These are phyloP conservation scores for Cyrtorhinus lividipennis DNA, from an alignment of 1,140 invertebrate species.

Conservation along the genomic window DNA sequence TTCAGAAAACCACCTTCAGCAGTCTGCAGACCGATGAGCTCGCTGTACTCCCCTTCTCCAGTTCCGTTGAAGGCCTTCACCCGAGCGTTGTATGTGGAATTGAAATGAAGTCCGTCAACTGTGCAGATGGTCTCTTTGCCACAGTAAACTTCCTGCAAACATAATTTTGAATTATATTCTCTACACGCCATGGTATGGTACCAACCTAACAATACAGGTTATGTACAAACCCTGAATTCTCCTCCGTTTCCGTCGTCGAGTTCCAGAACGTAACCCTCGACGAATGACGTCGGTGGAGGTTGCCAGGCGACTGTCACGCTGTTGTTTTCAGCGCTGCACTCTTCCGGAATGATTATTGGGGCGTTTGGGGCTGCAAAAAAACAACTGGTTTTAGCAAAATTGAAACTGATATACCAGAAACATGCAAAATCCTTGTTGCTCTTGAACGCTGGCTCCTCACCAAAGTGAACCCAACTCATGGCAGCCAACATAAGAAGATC, in stretches of 20 bases:
- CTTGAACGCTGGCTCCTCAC: no score
- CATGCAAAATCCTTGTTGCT: no score
- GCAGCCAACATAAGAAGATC: no score
- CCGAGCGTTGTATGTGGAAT: conserved; percentile 91
- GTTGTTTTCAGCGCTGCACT: conserved; percentile 95
- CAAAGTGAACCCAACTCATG: no score
- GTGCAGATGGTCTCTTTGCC: conserved; percentile 96
- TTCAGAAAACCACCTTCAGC: conserved; percentile 94
- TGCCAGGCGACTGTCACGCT: conserved; percentile 94
- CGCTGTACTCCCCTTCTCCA: conserved; percentile 89
- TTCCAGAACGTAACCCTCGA: conserved; percentile 89
- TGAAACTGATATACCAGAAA: no score
- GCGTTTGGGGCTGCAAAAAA: conserved; percentile 64
- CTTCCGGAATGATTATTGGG: conserved; percentile 81
- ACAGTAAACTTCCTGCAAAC: conserved; percentile 89
- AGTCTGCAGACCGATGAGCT: conserved; percentile 88
- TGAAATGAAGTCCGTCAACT: conserved; percentile 94
- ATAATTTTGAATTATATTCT: no score
- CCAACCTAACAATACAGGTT: neutral
- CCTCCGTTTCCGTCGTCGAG: conserved; percentile 88
- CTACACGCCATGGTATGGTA: no score
- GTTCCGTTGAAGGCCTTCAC: conserved; percentile 94
- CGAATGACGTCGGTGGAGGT: conserved; percentile 67
- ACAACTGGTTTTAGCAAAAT: no score
- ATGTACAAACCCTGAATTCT: conserved; percentile 71